These are phyloP conservation scores for Actinernus sp. DNA, from an alignment of 92 coral and sea anemone species.

Conservation along the genomic window DNA sequence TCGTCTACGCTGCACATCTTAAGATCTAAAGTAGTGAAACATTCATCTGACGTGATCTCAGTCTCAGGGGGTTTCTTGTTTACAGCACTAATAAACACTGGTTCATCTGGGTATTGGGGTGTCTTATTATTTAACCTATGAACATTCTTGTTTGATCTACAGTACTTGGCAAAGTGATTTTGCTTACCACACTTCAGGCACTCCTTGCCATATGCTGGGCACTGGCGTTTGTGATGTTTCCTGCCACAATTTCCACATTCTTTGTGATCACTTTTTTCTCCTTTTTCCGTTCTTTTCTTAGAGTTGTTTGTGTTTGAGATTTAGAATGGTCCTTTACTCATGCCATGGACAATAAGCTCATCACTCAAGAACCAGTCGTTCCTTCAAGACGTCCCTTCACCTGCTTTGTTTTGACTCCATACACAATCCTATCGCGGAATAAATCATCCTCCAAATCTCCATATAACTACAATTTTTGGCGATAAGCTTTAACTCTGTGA, in stretches of 20 bases:
- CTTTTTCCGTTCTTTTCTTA: too few relatives aligned
- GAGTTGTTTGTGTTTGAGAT: not conserved
- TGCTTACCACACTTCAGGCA: constrained; percentile 61
- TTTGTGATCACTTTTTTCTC: too few relatives aligned
- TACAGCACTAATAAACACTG: constrained; percentile 42
- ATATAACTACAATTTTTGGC: too few relatives aligned
- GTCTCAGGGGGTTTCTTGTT: constrained; percentile 3
- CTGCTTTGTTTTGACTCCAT: constrained; percentile 17
- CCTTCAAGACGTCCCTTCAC: constrained; percentile 6
- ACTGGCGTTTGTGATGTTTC: not conserved
- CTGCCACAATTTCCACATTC: not conserved
- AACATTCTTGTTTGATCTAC: constrained; percentile 6
- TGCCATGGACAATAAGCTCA: not conserved
- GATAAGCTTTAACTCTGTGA: too few relatives aligned
- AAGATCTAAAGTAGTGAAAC: constrained; percentile 15
- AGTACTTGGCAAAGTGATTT: constrained; percentile 20
- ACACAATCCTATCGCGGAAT: constrained; percentile 22
- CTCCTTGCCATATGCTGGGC: constrained; percentile 28
- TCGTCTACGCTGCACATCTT: constrained; percentile 16
- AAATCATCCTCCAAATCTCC: constrained; percentile 20
- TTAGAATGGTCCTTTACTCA: too few relatives aligned
- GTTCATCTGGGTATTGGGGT: constrained; percentile 26
- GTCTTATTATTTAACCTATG: not conserved
- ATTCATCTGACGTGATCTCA: constrained; percentile 5
- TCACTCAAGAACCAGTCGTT: constrained; percentile 10